A percentile compares a stretch with the other conserved stretches of the same genome.
phyloP scores from a whole-genome alignment of 2,888 invertebrate genomes.

The Marronus borbonicus region DNA sequence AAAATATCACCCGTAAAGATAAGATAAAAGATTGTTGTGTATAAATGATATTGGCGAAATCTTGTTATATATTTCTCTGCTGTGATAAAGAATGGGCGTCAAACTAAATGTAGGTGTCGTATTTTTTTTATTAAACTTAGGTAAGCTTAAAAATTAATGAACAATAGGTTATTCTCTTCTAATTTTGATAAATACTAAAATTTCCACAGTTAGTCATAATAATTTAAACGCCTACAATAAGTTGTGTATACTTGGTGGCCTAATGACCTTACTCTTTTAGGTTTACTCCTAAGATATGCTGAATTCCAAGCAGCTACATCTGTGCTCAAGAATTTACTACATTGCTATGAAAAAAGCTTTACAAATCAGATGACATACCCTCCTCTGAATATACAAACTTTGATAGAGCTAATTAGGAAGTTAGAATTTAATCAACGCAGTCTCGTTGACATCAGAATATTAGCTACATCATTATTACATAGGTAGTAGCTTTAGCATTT shows the following conservation, averaged over 20 bases:
- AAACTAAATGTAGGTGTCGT: constrained; percentile 12
- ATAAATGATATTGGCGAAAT: not conserved
- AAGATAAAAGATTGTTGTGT: not conserved
- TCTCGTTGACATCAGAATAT: constrained; percentile 73
- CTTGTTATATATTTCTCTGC: not conserved
- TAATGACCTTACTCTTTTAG: constrained; percentile 29
- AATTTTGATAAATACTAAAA: too few relatives aligned
- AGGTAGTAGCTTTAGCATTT: constrained; percentile 67
- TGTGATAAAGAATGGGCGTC: constrained; percentile 20
- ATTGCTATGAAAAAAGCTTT: constrained; percentile 53
- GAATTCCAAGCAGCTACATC: constrained; percentile 47
- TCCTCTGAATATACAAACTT: constrained; percentile 75
- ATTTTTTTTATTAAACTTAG: constrained; percentile 9
- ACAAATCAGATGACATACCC: constrained; percentile 65
- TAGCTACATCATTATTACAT: constrained; percentile 74
- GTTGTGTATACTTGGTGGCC: constrained; percentile 29
- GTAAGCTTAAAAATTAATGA: not conserved
- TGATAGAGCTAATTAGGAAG: constrained; percentile 77
- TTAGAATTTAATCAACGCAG: constrained; percentile 73
- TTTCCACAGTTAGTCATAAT: too few relatives aligned
- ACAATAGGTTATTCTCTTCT: too few relatives aligned
- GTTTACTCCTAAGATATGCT: constrained; percentile 29
- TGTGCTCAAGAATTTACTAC: constrained; percentile 49
- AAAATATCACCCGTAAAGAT: not conserved
- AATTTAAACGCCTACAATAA: too few relatives aligned